Conservation (phyloP, 2,797 vertebrate species). For the Coregonus sp. region DNA sequence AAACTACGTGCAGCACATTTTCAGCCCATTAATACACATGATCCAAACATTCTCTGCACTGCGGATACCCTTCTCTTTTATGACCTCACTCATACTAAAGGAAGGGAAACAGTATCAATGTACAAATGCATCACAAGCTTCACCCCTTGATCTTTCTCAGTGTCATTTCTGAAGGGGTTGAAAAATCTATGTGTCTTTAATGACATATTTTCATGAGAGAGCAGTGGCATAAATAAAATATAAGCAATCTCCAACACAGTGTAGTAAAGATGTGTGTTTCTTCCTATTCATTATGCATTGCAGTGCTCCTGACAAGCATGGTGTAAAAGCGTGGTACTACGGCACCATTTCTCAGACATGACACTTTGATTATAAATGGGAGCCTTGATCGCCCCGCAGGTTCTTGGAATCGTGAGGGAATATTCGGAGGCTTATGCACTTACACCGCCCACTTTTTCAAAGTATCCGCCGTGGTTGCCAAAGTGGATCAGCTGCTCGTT, state of each 20-base stretch:
- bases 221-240: constrained; percentile 38
- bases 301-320: constrained; percentile 21
- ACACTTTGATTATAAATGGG: constrained; percentile 27
- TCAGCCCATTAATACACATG: constrained; percentile 65
- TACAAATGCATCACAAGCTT: constrained; percentile 58
- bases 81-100: constrained; percentile 46
- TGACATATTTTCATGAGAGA: constrained; percentile 31
- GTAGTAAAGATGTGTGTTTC: constrained; percentile 17
- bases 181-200: constrained; percentile 51
- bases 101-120: constrained; percentile 55
- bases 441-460: constrained; percentile 96
- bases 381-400: constrained; percentile 14
- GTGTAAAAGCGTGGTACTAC: constrained; percentile 16
- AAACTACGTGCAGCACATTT: constrained; percentile 69
- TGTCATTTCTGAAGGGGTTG: constrained; percentile 48
- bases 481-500: constrained; percentile 95
- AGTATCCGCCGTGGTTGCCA: constrained; percentile 90
- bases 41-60: constrained; percentile 68
- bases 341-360: constrained; percentile 18
- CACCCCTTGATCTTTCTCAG: constrained; percentile 62
- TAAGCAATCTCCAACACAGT: constrained; percentile 19
- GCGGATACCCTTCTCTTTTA: constrained; percentile 64
- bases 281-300: constrained; percentile 32
- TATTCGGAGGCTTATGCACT: constrained; percentile 65
- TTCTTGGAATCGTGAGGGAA: constrained; percentile 13